Evolutionary conservation across 2,797 vertebrate species (phyloP).

Genomic region (Masticophis lateralis): DNA sequence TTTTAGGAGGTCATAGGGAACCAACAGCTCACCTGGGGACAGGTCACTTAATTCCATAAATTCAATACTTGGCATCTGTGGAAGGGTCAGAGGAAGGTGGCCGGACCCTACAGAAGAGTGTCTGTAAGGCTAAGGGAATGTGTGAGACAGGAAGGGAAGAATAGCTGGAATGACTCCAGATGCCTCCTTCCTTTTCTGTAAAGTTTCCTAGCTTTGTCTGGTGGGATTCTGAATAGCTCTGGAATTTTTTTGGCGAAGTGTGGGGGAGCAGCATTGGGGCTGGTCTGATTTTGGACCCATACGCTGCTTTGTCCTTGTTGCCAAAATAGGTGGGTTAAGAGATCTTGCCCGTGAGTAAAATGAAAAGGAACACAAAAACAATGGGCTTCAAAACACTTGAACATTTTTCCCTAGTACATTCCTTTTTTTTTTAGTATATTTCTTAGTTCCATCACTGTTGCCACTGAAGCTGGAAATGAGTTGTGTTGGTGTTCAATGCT

Average conservation of each 20-base stretch:
- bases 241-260: background rate
- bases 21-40: background rate
- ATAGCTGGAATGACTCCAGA: background rate
- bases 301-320: background rate
- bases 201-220: background rate
- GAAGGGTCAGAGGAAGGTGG: background rate
- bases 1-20: background rate
- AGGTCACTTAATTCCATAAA: background rate
- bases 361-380: too few species aligned
- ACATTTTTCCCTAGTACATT: background rate
- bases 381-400: background rate
- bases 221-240: background rate
- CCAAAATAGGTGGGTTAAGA: background rate
- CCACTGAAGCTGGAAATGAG: constrained; percentile 25
- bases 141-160: background rate
- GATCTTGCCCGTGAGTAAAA: background rate
- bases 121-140: background rate
- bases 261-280: background rate
- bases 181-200: background rate
- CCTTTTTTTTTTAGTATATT: background rate
- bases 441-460: background rate
- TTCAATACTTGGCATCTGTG: background rate
- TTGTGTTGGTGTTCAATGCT: constrained; percentile 20
- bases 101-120: too few species aligned
- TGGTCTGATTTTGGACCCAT: background rate